Percentiles rank a stretch among this genome's conserved stretches.
phyloP scores from a whole-genome alignment of 2,113 vertebrate genomes.

The Pelecanus crispus region DNA sequence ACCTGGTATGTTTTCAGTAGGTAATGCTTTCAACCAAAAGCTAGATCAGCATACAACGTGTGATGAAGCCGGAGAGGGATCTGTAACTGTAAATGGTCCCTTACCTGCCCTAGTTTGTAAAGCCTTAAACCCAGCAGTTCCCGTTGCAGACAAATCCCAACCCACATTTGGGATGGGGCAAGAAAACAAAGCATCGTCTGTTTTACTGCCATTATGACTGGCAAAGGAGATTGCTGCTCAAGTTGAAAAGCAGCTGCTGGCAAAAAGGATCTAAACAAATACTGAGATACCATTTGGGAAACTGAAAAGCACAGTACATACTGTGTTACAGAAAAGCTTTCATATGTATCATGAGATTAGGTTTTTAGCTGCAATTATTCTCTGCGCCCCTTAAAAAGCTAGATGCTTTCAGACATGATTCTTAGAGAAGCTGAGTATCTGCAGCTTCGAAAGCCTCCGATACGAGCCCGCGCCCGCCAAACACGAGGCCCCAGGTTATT shows the following conservation, averaged over 20 bases:
- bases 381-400: neutral
- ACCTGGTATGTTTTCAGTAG: neutral
- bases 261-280: neutral
- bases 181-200: neutral
- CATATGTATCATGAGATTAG: neutral
- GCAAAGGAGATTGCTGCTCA: neutral
- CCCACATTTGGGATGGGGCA: neutral
- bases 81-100: neutral
- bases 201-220: neutral
- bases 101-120: neutral
- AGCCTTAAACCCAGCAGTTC: neutral
- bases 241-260: neutral
- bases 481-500: neutral
- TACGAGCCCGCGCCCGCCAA: neutral
- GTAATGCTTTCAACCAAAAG: neutral
- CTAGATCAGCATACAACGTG: neutral
- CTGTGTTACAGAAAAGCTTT: neutral
- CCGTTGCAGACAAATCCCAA: neutral
- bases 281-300: neutral
- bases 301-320: neutral
- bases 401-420: neutral
- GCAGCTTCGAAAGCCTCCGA: neutral
- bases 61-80: neutral
- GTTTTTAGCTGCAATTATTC: neutral
- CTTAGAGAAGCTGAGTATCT: neutral